These are phyloP conservation scores for Sebastolobus altivelis DNA, from an alignment of 2,797 vertebrate genomes.

Conservation along the genomic window DNA sequence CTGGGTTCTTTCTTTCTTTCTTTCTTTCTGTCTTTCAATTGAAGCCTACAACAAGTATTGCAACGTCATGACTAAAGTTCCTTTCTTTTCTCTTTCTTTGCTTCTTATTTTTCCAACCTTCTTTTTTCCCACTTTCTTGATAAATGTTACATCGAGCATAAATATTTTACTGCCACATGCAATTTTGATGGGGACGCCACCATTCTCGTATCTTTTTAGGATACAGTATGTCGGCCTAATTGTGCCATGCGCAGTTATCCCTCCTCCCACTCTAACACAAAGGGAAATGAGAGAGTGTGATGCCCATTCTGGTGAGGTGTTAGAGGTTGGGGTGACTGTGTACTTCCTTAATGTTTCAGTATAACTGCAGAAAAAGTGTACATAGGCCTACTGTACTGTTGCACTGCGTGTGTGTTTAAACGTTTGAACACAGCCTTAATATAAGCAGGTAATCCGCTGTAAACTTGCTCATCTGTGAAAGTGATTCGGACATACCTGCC, in stretches of 20 bases:
- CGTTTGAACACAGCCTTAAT: neutral
- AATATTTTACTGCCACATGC: constrained; percentile 81
- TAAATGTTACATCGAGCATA: constrained; percentile 82
- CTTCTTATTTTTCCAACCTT: constrained; percentile 31
- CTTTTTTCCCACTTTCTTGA: constrained; percentile 62
- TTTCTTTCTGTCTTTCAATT: neutral
- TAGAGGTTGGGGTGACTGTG: neutral
- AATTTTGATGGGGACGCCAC: constrained; percentile 78
- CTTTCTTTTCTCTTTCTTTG: constrained; percentile 35
- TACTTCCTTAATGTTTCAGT: neutral
- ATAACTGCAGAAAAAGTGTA: neutral
- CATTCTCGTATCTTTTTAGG: constrained; percentile 63
- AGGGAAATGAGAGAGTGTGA: neutral
- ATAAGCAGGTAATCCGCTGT: neutral
- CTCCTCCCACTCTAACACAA: constrained; percentile 26
- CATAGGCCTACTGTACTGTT: too few relatives aligned
- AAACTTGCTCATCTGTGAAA: constrained; percentile 37
- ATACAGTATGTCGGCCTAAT: constrained; percentile 64
- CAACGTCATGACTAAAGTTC: constrained; percentile 53
- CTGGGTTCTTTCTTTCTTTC: neutral
- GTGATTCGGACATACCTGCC: constrained; percentile 24
- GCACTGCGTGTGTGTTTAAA: neutral
- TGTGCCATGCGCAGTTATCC: constrained; percentile 52
- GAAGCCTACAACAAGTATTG: constrained; percentile 21
- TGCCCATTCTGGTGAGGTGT: neutral